These are phyloP conservation scores for Oxyscelio sp. DNA, from an alignment of 2,888 invertebrate genomes.

Conservation along the genomic window DNA sequence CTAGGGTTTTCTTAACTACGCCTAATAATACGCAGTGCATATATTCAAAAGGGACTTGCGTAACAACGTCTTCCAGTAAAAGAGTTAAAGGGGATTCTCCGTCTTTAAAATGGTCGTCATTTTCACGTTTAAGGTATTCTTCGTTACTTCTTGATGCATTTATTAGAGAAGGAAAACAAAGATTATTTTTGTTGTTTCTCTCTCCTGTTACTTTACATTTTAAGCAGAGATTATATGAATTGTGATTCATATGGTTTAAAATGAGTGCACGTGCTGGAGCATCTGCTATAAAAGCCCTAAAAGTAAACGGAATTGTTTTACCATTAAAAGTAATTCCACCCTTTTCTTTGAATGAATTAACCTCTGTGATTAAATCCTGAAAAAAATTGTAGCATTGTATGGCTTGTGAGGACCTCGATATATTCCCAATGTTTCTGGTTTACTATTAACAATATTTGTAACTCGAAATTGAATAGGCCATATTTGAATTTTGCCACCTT, in stretches of 20 bases:
- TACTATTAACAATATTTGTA: constrained; percentile 53
- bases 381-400: constrained; percentile 18
- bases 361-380: constrained; percentile 35
- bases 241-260: constrained; percentile 67
- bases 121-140: constrained; percentile 19
- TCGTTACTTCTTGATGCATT: constrained; percentile 39
- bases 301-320: constrained; percentile 13
- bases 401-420: constrained; percentile 55
- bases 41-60: constrained; percentile 60
- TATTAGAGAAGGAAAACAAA: constrained; percentile 29
- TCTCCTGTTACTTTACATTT: constrained; percentile 63
- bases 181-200: constrained; percentile 20
- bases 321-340: constrained; percentile 50
- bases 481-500: constrained; percentile 50
- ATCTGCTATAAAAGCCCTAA: constrained; percentile 74
- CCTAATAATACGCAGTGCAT: constrained; percentile 62
- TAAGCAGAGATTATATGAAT: constrained; percentile 61
- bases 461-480: constrained; percentile 77
- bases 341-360: constrained; percentile 21
- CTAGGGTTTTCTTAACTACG: constrained; percentile 46
- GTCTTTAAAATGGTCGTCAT: constrained; percentile 58
- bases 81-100: constrained; percentile 47
- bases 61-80: constrained; percentile 43
- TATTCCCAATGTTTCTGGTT: constrained; percentile 71
- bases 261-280: constrained; percentile 67